Evolutionary conservation across 2,888 invertebrate genomes (phyloP).

Genomic region (Cryptus viduatorius): DNA sequence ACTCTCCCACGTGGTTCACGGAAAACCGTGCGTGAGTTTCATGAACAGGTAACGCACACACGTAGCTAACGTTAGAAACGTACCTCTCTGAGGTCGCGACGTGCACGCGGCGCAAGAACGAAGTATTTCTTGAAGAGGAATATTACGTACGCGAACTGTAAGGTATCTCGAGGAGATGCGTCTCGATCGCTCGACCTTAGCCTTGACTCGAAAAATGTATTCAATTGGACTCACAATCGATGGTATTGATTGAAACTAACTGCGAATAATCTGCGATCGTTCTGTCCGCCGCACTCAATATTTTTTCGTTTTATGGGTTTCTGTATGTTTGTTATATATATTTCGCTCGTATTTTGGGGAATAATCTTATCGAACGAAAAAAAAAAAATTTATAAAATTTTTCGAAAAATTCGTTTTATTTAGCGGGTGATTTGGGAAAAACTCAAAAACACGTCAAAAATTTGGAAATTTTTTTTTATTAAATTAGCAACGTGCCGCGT

Average conservation of each 20-base stretch:
- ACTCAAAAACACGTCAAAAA: no score
- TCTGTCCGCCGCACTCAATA: not conserved
- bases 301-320: not conserved
- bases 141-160: not conserved
- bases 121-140: not conserved
- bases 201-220: constrained; percentile 38
- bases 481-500: no score
- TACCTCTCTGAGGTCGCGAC: constrained; percentile 1
- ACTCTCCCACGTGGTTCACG: constrained; percentile 55
- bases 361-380: no score
- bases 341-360: not conserved
- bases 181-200: constrained; percentile 2
- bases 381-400: no score
- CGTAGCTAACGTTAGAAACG: constrained; percentile 30
- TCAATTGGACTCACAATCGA: constrained; percentile 34
- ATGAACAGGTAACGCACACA: constrained; percentile 47
- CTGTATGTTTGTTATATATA: not conserved
- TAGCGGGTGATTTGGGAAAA: no score
- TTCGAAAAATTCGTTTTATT: no score
- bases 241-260: constrained; percentile 21
- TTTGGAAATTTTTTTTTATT: no score
- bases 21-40: constrained; percentile 50
- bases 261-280: not conserved
- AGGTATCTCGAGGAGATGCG: constrained; percentile 7
- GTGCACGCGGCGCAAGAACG: not conserved